A percentile compares a stretch with the other conserved stretches of the same genome.
phyloP scores from a whole-genome alignment of 2,888 invertebrate genomes.

The Drosophila quinaria region DNA sequence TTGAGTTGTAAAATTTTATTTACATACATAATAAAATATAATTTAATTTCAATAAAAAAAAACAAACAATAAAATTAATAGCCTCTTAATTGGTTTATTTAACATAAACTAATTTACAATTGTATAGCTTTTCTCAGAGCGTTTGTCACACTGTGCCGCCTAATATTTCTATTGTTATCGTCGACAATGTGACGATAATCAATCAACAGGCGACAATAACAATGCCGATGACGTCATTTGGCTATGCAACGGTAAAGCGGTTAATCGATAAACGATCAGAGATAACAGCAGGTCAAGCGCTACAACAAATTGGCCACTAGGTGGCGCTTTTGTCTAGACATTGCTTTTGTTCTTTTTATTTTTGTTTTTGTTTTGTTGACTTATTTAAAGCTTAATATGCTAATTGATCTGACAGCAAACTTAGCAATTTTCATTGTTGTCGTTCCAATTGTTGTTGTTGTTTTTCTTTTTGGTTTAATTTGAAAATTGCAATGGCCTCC shows the following conservation, averaged over 20 bases:
- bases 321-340: conserved; percentile 68
- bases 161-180: conserved; percentile 27
- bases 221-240: conserved; percentile 44
- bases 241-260: conserved; percentile 17
- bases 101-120: not conserved
- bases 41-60: too few relatives aligned
- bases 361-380: conserved; percentile 12
- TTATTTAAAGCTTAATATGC: conserved; percentile 52
- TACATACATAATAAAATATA: too few relatives aligned
- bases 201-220: conserved; percentile 56
- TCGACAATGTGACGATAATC: conserved; percentile 60
- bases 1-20: too few relatives aligned
- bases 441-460: conserved; percentile 20
- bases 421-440: conserved; percentile 39
- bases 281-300: conserved; percentile 16
- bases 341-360: conserved; percentile 42
- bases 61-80: too few relatives aligned
- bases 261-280: conserved; percentile 11
- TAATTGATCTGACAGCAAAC: conserved; percentile 65
- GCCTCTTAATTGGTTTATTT: not conserved
- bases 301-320: conserved; percentile 8
- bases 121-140: not conserved
- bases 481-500: conserved; percentile 73
- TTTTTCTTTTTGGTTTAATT: conserved; percentile 58
- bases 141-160: conserved; percentile 32